phyloP scores from a whole-genome alignment of 2,113 vertebrate species.

The Mungos mungo region DNA sequence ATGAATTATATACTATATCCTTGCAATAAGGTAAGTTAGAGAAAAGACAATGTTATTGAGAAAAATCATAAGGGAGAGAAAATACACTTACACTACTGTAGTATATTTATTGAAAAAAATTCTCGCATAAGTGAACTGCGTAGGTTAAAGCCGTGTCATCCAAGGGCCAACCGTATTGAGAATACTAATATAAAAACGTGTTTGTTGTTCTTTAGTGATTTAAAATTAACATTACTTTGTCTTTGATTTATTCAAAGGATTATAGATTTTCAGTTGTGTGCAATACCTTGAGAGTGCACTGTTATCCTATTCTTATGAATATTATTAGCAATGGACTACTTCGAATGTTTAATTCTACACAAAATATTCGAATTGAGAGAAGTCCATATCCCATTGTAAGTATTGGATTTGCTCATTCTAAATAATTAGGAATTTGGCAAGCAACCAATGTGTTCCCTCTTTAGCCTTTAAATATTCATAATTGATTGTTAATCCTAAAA shows the following conservation, averaged over 20 bases:
- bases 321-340: constrained; percentile 90
- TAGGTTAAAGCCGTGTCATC: background rate
- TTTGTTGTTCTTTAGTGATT: background rate
- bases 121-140: background rate
- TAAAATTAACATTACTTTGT: background rate
- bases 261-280: constrained; percentile 87
- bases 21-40: background rate
- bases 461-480: background rate
- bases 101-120: background rate
- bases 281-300: constrained; percentile 90
- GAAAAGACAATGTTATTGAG: background rate
- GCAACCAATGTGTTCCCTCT: background rate
- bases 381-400: constrained; percentile 73
- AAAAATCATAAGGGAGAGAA: background rate
- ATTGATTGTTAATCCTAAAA: background rate
- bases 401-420: background rate
- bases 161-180: background rate
- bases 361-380: constrained; percentile 84
- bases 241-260: constrained; percentile 77
- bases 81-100: background rate
- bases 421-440: background rate
- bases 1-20: background rate
- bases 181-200: background rate
- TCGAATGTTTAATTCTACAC: constrained; percentile 82
- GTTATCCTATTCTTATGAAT: constrained; percentile 87